These are phyloP conservation scores for Myoxocephalus aenaeus DNA, from an alignment of 2,797 vertebrate genomes.

Conservation along the genomic window DNA sequence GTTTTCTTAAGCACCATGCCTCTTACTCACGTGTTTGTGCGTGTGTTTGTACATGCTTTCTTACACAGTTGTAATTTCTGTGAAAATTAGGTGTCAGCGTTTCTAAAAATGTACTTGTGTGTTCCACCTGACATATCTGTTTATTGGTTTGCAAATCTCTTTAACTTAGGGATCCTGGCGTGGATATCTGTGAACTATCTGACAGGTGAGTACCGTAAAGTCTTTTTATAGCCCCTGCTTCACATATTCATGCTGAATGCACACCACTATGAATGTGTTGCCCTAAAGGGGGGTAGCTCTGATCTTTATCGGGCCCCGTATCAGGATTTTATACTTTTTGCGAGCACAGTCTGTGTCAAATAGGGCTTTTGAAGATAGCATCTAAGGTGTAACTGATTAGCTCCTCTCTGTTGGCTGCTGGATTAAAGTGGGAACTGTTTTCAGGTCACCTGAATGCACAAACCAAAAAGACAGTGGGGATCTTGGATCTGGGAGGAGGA, in stretches of 20 bases:
- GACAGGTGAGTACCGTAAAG: constrained; percentile 85
- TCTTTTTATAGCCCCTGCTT: constrained; percentile 16
- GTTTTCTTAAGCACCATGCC: constrained; percentile 17
- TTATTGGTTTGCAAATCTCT: constrained; percentile 31
- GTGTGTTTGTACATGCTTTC: constrained; percentile 2
- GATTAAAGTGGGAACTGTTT: constrained; percentile 61
- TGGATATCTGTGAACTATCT: constrained; percentile 97
- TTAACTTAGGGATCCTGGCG: constrained; percentile 91
- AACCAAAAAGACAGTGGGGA: constrained; percentile 89
- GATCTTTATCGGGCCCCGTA: constrained; percentile 54
- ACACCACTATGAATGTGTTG: not conserved
- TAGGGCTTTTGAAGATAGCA: constrained; percentile 60
- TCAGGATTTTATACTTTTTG: constrained; percentile 36
- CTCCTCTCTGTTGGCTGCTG: constrained; percentile 32
- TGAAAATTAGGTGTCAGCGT: constrained; percentile 39
- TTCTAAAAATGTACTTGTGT: constrained; percentile 30
- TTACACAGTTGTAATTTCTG: constrained; percentile 7
- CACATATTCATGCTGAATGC: constrained; percentile 25
- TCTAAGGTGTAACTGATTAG: constrained; percentile 57
- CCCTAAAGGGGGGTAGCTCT: constrained; percentile 36
- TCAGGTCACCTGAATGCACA: constrained; percentile 88
- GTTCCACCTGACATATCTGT: constrained; percentile 38
- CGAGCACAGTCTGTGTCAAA: constrained; percentile 37
- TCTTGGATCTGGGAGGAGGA: constrained; percentile 95
- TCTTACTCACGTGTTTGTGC: constrained; percentile 10